These are phyloP conservation scores for Rhodinocichla rosea DNA, from an alignment of 2,113 vertebrate species.

Conservation along the genomic window DNA sequence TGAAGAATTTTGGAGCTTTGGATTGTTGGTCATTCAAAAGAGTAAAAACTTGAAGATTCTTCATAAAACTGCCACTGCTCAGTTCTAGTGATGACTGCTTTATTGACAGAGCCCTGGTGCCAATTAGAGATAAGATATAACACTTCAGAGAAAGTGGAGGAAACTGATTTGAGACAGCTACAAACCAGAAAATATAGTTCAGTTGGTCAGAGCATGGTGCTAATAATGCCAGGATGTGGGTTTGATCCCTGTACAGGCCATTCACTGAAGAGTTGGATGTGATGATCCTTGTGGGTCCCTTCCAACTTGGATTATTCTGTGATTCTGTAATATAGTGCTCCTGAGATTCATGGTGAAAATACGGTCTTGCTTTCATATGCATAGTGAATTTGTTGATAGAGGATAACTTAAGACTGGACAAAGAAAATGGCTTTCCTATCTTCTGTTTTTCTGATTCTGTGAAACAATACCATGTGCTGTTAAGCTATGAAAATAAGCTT, in stretches of 20 bases:
- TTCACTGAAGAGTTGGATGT: not conserved
- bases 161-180: not conserved
- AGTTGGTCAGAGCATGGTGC: not conserved
- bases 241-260: not conserved
- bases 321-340: not conserved
- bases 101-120: not conserved
- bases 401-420: not conserved
- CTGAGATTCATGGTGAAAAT: accelerated
- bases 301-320: not conserved
- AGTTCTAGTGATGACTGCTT: not conserved
- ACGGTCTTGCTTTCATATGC: not conserved
- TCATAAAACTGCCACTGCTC: not conserved
- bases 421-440: not conserved
- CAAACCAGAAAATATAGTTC: not conserved
- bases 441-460: not conserved
- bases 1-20: not conserved
- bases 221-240: not conserved
- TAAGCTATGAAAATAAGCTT: not conserved
- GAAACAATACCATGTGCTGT: not conserved
- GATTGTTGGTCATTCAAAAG: not conserved
- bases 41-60: not conserved
- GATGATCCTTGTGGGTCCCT: not conserved
- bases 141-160: not conserved
- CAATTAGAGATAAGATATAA: not conserved
- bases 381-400: not conserved